Percentiles rank a stretch among this genome's conserved stretches.
Conservation (phyloP, 30 jellyfish, hydroid and myxozoan genomes). For the Aurelia aurita complex sp. Pacific region DNA sequence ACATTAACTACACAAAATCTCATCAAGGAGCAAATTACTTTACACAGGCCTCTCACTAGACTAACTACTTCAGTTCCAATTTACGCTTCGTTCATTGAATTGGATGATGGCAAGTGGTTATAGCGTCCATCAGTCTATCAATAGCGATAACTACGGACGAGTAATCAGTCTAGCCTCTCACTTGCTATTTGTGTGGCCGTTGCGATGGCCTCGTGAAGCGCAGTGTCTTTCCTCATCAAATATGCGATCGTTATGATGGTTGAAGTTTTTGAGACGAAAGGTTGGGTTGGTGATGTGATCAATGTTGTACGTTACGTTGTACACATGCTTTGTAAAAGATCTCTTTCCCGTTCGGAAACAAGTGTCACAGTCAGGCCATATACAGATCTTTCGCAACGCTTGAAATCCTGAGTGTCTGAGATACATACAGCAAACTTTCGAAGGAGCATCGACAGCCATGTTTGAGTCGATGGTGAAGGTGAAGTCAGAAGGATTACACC, state of each 20-base stretch:
- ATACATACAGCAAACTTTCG: constrained; percentile 27
- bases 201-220: too few species aligned
- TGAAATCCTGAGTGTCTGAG: constrained; percentile 5
- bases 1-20: too few species aligned
- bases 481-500: too few species aligned
- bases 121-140: too few species aligned
- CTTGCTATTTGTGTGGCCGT: too few species aligned
- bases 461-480: constrained; percentile 11
- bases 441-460: constrained; percentile 6
- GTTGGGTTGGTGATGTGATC: constrained; percentile 10
- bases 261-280: not conserved
- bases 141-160: too few species aligned
- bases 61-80: too few species aligned
- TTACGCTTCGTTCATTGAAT: too few species aligned
- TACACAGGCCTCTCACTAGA: too few species aligned
- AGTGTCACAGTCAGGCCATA: constrained; percentile 37
- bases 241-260: not conserved
- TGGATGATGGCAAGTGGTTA: too few species aligned
- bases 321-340: not conserved
- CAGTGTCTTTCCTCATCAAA: not conserved
- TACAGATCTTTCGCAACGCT: not conserved
- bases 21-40: too few species aligned
- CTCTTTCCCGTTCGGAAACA: constrained; percentile 21
- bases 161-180: too few species aligned
- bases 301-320: not conserved